Evolutionary conservation across 2,797 vertebrate genomes (phyloP).

Genomic region (Selene dorsalis): DNA sequence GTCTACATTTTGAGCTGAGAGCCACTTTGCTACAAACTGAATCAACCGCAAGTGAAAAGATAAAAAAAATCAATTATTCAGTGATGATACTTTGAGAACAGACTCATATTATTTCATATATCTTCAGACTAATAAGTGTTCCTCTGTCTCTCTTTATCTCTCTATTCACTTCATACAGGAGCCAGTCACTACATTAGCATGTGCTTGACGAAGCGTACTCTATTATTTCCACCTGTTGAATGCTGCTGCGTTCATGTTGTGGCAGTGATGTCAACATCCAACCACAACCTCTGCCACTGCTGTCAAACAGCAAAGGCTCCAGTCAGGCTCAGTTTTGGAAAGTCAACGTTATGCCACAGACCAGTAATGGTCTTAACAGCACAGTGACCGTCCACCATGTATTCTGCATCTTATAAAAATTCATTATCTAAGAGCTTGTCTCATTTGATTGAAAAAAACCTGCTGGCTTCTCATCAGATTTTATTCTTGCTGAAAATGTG

Average conservation of each 20-base stretch:
- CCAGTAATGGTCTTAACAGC: neutral
- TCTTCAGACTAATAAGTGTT: neutral
- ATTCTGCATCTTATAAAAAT: neutral
- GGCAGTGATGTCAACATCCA: neutral
- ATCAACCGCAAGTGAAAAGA: neutral
- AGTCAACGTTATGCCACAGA: neutral
- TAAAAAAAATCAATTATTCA: neutral
- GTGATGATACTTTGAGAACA: neutral
- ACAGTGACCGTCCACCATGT: neutral
- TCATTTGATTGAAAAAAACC: neutral
- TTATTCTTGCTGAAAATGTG: neutral
- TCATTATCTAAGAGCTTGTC: neutral
- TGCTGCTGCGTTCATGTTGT: neutral
- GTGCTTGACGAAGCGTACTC: neutral
- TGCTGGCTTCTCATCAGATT: neutral
- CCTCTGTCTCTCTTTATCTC: neutral
- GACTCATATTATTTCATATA: neutral
- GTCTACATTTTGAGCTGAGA: neutral
- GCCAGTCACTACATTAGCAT: neutral
- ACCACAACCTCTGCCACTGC: neutral
- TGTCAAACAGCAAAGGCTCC: neutral
- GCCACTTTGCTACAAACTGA: neutral
- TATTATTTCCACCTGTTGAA: neutral
- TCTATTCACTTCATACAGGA: neutral
- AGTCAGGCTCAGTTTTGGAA: conserved; percentile 11